Percentiles rank a stretch among this genome's conserved stretches.
Conservation (phyloP, 2,113 vertebrate genomes). For the Cavia aperea region DNA sequence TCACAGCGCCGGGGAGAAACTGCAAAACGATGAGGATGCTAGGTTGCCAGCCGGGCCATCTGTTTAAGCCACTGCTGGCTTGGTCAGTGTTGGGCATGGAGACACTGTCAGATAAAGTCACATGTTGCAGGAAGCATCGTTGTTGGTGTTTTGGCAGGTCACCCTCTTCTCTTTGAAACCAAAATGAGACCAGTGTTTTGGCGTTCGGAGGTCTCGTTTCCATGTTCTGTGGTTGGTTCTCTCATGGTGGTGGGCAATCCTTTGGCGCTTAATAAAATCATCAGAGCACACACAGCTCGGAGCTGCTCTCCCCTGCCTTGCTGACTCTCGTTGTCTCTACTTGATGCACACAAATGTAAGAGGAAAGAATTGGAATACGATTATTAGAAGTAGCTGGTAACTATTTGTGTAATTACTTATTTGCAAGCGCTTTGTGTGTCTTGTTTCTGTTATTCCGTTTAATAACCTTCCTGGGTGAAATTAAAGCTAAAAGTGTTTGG, state of each 20-base stretch:
- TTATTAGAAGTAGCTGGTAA: not conserved
- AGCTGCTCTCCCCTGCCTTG: not conserved
- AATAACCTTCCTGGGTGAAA: constrained; percentile 2
- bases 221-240: not conserved
- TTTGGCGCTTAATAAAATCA: not conserved
- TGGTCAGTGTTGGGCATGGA: constrained; percentile 47
- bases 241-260: not conserved
- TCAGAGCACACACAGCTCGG: not conserved
- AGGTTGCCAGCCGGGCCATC: constrained; percentile 43
- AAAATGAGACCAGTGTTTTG: constrained; percentile 46
- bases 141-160: constrained; percentile 43
- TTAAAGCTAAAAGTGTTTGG: not conserved
- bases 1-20: constrained; percentile 42
- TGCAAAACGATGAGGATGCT: constrained; percentile 43
- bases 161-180: constrained; percentile 19
- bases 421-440: not conserved
- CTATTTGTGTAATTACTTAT: not conserved
- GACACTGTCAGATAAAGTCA: constrained; percentile 46
- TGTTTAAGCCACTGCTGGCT: constrained; percentile 20
- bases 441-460: not conserved
- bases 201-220: not conserved
- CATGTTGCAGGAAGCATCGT: constrained; percentile 21
- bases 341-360: constrained; percentile 3
- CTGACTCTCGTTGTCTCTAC: not conserved
- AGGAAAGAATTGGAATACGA: not conserved